These are phyloP conservation scores for Prionailurus bengalensis DNA, from an alignment of 2,113 vertebrate species.

Conservation along the genomic window DNA sequence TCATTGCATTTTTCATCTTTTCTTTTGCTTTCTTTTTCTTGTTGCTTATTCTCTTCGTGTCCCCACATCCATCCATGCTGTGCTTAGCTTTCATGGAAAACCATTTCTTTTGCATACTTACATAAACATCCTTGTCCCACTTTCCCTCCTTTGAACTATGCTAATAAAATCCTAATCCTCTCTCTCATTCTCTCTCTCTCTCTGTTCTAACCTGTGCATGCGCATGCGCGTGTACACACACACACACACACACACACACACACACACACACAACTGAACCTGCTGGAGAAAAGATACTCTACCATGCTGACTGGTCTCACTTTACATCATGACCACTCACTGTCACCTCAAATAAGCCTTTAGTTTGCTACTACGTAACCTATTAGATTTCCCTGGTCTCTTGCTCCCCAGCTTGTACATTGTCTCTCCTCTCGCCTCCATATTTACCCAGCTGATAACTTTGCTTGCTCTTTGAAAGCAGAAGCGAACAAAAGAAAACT, in stretches of 20 bases:
- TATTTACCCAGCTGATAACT: neutral
- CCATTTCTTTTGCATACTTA: neutral
- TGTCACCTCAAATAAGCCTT: neutral
- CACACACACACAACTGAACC: too few relatives aligned
- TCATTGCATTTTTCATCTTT: neutral
- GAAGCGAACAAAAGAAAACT: neutral
- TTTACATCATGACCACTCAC: neutral
- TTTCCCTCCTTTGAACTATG: neutral
- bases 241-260: too few relatives aligned
- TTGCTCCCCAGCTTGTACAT: neutral
- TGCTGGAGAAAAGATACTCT: neutral
- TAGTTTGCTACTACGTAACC: rapidly evolving
- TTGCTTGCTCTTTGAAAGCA: neutral
- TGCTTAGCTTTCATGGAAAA: neutral
- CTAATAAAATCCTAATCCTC: neutral
- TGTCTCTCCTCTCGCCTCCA: neutral
- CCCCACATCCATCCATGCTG: neutral
- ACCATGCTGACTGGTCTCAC: neutral
- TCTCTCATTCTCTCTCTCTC: neutral
- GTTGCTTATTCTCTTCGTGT: neutral
- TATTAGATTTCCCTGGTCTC: neutral
- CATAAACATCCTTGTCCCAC: neutral
- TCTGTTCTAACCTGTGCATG: too few relatives aligned
- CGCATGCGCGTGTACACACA: too few relatives aligned
- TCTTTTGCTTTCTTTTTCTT: neutral